phyloP scores from a whole-genome alignment of 2,113 vertebrate species.

The Rynchops niger region DNA sequence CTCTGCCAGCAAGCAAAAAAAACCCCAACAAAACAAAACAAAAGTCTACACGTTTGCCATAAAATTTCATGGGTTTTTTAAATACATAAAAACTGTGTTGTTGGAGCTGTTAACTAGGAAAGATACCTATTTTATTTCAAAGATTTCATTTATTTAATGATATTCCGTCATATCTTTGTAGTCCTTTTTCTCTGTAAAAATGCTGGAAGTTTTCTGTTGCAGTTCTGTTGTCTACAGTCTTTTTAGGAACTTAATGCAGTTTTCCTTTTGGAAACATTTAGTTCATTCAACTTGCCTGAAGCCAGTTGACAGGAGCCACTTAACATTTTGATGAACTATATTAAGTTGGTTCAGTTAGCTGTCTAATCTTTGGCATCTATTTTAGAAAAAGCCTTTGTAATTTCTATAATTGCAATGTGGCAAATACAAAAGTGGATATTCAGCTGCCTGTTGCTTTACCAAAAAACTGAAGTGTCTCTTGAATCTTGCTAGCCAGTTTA shows the following conservation, averaged over 20 bases:
- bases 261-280: neutral
- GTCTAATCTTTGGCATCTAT: neutral
- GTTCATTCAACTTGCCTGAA: neutral
- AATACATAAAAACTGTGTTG: neutral
- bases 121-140: neutral
- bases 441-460: neutral
- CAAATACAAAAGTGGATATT: neutral
- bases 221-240: neutral
- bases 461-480: neutral
- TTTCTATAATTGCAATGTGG: neutral
- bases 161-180: neutral
- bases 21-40: neutral
- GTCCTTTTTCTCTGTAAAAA: neutral
- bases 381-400: neutral
- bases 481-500: neutral
- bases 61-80: neutral
- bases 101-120: neutral
- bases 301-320: neutral
- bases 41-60: neutral
- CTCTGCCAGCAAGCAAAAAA: neutral
- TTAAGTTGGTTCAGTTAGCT: neutral
- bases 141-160: neutral
- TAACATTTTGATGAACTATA: neutral
- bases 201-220: neutral
- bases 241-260: neutral